Evolutionary conservation across 1,140 invertebrate genomes (phyloP), one percentile per base, ranked within the genome.

Genomic region (Drosophila nikananu): DNA sequence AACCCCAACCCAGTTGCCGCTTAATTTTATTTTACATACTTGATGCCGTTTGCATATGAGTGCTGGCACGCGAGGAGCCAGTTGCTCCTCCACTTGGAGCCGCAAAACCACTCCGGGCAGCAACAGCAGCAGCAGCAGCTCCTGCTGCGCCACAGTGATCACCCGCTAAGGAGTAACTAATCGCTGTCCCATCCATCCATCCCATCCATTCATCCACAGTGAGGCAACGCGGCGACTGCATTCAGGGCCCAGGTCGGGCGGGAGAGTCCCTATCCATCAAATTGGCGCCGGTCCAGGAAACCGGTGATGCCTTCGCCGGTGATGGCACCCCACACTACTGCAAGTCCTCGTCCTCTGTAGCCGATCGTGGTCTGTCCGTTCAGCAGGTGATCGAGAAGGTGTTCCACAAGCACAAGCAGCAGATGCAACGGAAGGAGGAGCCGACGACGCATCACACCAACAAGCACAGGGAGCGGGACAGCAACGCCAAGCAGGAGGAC

Each of bases 1-100:
- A n/a, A n/a, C n/a, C 19, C 10, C 27, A 35, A 35, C 37, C 35
- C 35, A 39, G 44, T 71, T 77, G 70, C 35, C 66, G 78, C 57
- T 77, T 63, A 39, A 70, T 80, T 71, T 71, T 70, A 62, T 64
- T 63, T 61, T 68, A 84, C 73, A 78, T 83, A 72, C 74, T 81
- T 86, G 70, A 78, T 63, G 48, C 58, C 72, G 64, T 76, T 80
- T 80, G 67, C 81, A 87, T 87, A 87, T 87, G 70, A 48, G 61
- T 55, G 67, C 25, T 27, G 59, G 71, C 77, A 80, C 76, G 76
- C 67, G 61, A 80, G 58, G 55, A 68, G 51, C 57, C 64, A 61
- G 67, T 70, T 78, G 64, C 75, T 62, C 57, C 44, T 62, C 64
- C 44, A 77, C 58, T 77, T 78, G 64, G 64, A 68, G 75, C 74